Evolutionary conservation across 2,888 invertebrate species (phyloP), one percentile per base, ranked within the genome.

Genomic region (Tetanocera ferruginea): DNA sequence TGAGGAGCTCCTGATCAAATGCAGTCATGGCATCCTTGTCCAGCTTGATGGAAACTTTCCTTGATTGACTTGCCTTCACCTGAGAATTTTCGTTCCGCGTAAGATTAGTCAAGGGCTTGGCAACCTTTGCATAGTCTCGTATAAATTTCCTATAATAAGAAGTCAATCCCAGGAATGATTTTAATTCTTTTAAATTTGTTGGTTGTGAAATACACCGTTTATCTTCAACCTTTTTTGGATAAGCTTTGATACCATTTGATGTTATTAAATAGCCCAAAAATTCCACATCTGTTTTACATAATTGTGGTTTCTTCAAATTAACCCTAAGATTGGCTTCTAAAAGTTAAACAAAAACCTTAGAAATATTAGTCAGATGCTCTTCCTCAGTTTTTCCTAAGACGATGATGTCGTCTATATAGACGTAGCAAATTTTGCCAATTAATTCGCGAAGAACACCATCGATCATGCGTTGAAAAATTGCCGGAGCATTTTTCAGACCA

Each of bases 111-210:
- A 81, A 34, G 0, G 81, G 78, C 14, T 82, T 81, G 0, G 81
- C 81, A 9, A 78, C 52, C 34, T 79, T 79, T 0, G 74, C 79
- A 55, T 79, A 80, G 28, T 82, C 76, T 4, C 60, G 66, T 3
- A 79, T 79, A 31, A 81, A 81, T n/a, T 76, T 79, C 28, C 79
- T 79, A 28, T 80, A 83, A 2, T 69, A 76, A 14, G 78, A 81
- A 1, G 78, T 67, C 67, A 78, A 51, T 2, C 67, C 76, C 0
- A 78, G 31, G 28, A 79, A 80, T 14, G 76, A 62, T 52, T 82
- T 78, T 4, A 80, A 43, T 31, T 81, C 77, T 43, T 79, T 80
- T 9, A 80, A 8, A 43, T 79, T 81, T 1, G 51, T 72, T 0
- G 77, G 80, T 4, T 67, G 74, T 8, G 19, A 49, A 49, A 81